Evolutionary conservation across 1,140 invertebrate species (phyloP), one percentile per base, ranked within the genome.

Genomic region (Pristionchus pacificus): DNA sequence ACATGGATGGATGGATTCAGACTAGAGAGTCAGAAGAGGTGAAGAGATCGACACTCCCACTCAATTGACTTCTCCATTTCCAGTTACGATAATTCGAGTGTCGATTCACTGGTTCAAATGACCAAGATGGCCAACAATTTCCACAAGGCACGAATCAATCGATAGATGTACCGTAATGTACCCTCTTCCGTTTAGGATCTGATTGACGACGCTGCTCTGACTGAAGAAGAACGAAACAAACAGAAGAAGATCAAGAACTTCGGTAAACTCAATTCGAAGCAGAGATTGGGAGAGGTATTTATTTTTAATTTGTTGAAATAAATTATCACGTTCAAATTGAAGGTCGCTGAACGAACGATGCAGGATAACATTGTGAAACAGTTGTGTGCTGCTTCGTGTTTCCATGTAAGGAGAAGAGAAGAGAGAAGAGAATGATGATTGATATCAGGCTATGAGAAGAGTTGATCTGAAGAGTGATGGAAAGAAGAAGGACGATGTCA

Each of bases 191-290:
- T 0, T 24, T 76, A 68, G n/a, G 55, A 65, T 29, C 61, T 74
- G 2, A 14, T 77, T 67, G 72, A 74, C 1, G n/a, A 57, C 24
- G 33, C 29, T 29, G 19, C 38, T 6, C 38, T 49, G 6, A 49
- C 38, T 49, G 38, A 10, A 19, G 38, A 6, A 49, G 38, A 6
- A 6, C 6, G 38, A 19, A 65, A 69, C 24, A 78, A 74, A 28
- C 72, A 77, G 25, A 68, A 33, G 24, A 29, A 70, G 33, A 31
- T 76, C 28, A 27, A 57, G 28, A 64, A 65, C 25, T 49, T 74
- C 30, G 75, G 75, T 3, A n/a, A 57, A 32, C 65, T 77, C 28
- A 76, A 77, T 60, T 58, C 75, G 66, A 77, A 77, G 57, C 76
- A 78, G 13, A 61, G 71, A 24, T 61, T 77, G 71, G 61, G 62